Evolutionary conservation across 2,888 invertebrate species (phyloP), one percentile per base, ranked within the genome.

Genomic region (Heteromyza rotundicornis): DNA sequence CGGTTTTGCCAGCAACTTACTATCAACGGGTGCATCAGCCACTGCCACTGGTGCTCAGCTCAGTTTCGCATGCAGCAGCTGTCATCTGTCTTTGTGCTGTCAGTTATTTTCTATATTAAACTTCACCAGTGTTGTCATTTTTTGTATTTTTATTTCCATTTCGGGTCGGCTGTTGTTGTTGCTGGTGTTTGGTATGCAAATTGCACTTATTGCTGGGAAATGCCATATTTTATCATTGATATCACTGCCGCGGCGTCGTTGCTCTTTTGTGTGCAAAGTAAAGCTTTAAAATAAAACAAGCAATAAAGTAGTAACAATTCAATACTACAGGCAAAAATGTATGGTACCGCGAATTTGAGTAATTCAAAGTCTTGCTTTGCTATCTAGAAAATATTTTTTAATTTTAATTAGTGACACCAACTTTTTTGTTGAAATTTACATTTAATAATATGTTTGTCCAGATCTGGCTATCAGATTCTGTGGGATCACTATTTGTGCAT

Each of bases 51-150:
- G n/a, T n/a, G n/a, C n/a, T n/a, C n/a, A 40, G 40, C 40, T 5
- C 47, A 3, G 14, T 14, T 14, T 17, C 47, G 14, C 3, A 2
- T 3, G 47, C 47, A 47, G 47, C 47, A 47, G 47, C 47, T 47
- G 47, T 47, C 47, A 47, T 47, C 47, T 47, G 47, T 47, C 47
- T 47, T 47, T 17, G 47, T 19, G 47, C 47, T 36, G 27, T 54
- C 20, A 40, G 35, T 69, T 70, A 74, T 75, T 74, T 77, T 75
- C 74, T 72, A 74, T 74, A 77, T 74, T 74, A 77, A 77, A 77
- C 74, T 75, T 77, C 68, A 72, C 22, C 40, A 44, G 19, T 47
- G 47, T 47, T 47, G 47, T 19, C 7, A 17, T 20, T 20, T 14
- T 47, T 47, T 27, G 27, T 27, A 7, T n/a, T 32, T 32, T 32